These are phyloP conservation scores for Dendrolimus punctatus DNA, from an alignment of 1,140 invertebrate genomes.

Conservation along the genomic window DNA sequence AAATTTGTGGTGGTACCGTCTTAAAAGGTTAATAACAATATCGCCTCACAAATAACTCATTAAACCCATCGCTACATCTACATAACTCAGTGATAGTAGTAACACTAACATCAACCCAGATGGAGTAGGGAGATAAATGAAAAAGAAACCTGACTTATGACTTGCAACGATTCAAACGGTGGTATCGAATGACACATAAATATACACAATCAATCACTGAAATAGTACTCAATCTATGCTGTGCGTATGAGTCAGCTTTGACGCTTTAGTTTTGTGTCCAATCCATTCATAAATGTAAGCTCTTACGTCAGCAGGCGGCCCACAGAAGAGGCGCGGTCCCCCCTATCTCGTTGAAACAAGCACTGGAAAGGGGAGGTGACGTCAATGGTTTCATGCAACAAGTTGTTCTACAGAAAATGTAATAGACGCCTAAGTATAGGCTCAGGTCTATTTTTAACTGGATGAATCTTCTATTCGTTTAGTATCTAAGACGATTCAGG, in stretches of 20 bases:
- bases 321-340: conserved; percentile 24
- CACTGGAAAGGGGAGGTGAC: conserved; percentile 41
- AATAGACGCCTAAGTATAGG: conserved; percentile 37
- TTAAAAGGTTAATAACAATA: no score
- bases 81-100: no score
- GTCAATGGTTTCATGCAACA: conserved; percentile 62
- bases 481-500: no score
- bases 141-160: no score
- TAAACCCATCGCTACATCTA: no score
- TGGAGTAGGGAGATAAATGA: no score
- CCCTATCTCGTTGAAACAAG: conserved; percentile 15
- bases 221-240: not conserved
- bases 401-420: conserved; percentile 51
- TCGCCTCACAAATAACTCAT: no score
- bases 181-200: no score
- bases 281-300: conserved; percentile 61
- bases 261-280: conserved; percentile 20
- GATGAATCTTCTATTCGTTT: conserved; percentile 10
- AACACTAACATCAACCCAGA: no score
- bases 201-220: no score
- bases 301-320: conserved; percentile 50
- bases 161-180: no score
- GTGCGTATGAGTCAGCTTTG: conserved; percentile 12
- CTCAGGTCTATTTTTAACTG: conserved; percentile 52
- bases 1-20: no score